These are phyloP conservation scores for Hestina assimilis DNA, from an alignment of 1,140 invertebrate species.

Conservation along the genomic window DNA sequence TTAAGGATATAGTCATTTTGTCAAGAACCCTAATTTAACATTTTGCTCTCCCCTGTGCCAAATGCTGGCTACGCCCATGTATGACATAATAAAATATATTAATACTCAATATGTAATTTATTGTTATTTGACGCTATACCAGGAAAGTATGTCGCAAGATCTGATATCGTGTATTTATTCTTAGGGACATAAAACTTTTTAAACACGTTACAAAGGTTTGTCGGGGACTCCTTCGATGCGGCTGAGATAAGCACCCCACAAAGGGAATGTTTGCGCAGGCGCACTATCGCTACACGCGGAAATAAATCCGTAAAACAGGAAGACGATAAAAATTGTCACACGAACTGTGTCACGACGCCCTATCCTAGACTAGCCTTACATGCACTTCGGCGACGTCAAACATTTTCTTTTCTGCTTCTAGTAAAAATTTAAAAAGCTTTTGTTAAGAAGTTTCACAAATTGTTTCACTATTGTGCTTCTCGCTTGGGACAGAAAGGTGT, in stretches of 20 bases:
- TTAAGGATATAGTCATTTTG: too few relatives aligned
- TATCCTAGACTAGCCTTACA: neutral
- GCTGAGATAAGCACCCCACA: constrained; percentile 59
- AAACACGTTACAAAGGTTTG: constrained; percentile 17
- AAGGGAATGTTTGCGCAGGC: constrained; percentile 61
- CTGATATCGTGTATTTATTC: neutral
- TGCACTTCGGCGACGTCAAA: neutral
- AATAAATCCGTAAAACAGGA: constrained; percentile 68
- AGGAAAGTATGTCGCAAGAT: neutral
- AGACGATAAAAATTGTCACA: constrained; percentile 62
- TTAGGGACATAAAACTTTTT: neutral
- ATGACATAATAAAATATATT: too few relatives aligned
- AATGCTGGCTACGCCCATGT: too few relatives aligned
- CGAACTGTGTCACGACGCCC: constrained; percentile 9
- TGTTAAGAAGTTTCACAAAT: too few relatives aligned
- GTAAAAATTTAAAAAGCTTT: too few relatives aligned
- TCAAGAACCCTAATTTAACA: too few relatives aligned
- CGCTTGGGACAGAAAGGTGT: too few relatives aligned
- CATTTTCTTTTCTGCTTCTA: too few relatives aligned
- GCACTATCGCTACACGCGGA: constrained; percentile 62
- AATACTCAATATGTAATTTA: too few relatives aligned
- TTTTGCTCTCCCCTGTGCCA: too few relatives aligned
- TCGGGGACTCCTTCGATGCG: constrained; percentile 45
- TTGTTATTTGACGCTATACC: too few relatives aligned
- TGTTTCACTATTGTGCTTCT: too few relatives aligned